Base-by-base conservation (phyloP, 2,888 invertebrate genomes). In the Sphaeridia pumilis region DNA sequence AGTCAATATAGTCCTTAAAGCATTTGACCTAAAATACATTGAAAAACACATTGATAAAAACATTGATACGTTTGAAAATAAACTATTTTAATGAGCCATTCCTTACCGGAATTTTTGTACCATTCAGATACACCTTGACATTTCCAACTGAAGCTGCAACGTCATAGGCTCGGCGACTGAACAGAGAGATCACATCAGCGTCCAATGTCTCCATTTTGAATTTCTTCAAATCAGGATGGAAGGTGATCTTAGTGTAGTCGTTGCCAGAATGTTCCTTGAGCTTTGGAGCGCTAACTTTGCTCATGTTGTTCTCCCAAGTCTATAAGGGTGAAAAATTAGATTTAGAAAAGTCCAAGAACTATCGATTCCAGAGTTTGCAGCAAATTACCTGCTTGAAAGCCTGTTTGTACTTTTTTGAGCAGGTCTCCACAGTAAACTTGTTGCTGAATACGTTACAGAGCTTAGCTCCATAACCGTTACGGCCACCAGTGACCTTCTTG, bases 401-500 rank as follows among this genome's bases (percentile, higher is more conserved):
- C 67, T 82, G 83, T 65, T 81, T 84, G 69, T 86, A 92, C 67
- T 95, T 86, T 67, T 79, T 83, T 1, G 81, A 81, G 4, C 89
- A 84, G 7, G 98, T 99, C 75, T 99, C 97, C 2, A 99, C 86
- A 0, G 83, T 84, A 70, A 99, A 99, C 69, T 88, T 90, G 22
- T 80, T 87, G 65, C 94, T 95, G 74, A 98, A 99, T 62, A 99
- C 95, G 71, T 99, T 99, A 70, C 98, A 99, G 48, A 99, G 75
- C 72, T 99, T 99, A 4, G 98, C 98, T 68, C 98, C 98, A 69
- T 92, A 99, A 50, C 98, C 98, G 68, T 99, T 99, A 66, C 98
- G 80, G 57, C 98, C 98, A 66, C 94, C 93, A 22, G 78, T 79
- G 3, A 81, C 95, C 76, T 98, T 98, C 70, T 89, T 87, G 70